A percentile compares a stretch with the other conserved stretches of the same genome.
phyloP scores from a whole-genome alignment of 2,888 invertebrate species.

The Eurytoma adleriae region DNA sequence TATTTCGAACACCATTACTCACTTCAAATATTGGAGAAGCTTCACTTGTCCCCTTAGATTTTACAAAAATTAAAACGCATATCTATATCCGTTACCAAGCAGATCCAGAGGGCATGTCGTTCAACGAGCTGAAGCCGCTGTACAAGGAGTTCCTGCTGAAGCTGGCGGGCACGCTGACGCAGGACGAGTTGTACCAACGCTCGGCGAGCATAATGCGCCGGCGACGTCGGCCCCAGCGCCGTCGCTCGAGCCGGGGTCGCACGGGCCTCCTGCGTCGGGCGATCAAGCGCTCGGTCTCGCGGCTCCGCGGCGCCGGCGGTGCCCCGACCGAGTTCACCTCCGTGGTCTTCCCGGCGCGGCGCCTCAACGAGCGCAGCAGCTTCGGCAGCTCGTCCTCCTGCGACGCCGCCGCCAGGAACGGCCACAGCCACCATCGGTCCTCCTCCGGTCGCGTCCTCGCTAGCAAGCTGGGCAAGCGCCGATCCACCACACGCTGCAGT shows the following conservation, averaged over 20 bases:
- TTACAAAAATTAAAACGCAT: neutral
- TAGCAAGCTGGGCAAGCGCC: conserved; percentile 68
- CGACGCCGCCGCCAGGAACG: conserved; percentile 64
- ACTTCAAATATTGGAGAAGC: no score
- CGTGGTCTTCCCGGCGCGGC: conserved; percentile 74
- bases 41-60: neutral
- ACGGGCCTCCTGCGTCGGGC: conserved; percentile 72
- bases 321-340: conserved; percentile 76
- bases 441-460: conserved; percentile 66
- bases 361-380: conserved; percentile 67
- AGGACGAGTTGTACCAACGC: conserved; percentile 92
- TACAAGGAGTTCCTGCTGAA: conserved; percentile 93
- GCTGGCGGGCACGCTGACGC: conserved; percentile 91
- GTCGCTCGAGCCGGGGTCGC: conserved; percentile 62
- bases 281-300: conserved; percentile 73
- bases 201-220: conserved; percentile 93
- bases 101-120: conserved; percentile 94
- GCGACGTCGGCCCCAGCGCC: conserved; percentile 70
- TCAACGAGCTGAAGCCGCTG: conserved; percentile 93
- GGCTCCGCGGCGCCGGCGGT: conserved; percentile 66
- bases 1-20: no score
- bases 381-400: conserved; percentile 73
- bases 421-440: neutral
- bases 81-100: conserved; percentile 10
- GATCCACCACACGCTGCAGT: conserved; percentile 66